A percentile compares a stretch with the other conserved stretches of the same genome.
Conservation (phyloP, 2,888 invertebrate genomes). For the Phania funesta region DNA sequence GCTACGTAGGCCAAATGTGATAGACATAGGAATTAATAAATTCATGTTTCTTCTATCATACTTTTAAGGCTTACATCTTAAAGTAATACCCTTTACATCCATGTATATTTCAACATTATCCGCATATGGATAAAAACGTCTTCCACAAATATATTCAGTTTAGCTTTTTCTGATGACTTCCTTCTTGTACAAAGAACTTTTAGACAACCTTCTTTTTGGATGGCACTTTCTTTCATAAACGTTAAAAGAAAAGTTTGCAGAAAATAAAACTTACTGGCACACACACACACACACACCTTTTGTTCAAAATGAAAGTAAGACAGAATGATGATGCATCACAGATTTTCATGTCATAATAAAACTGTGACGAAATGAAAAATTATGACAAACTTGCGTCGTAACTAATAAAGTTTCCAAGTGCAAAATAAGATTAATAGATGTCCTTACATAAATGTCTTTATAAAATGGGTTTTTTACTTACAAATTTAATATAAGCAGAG, state of each 20-base stretch:
- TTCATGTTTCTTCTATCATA: no score
- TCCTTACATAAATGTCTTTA: background rate
- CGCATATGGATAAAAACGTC: no score
- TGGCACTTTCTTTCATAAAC: background rate
- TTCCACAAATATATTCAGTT: background rate
- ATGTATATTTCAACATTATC: no score
- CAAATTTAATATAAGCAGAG: no score
- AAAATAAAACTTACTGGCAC: background rate
- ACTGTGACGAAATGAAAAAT: slow-evolving; percentile 31
- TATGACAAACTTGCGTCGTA: slow-evolving; percentile 21
- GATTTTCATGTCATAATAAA: slow-evolving; percentile 49
- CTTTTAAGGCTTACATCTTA: no score
- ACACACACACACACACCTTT: background rate
- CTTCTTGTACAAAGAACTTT: background rate
- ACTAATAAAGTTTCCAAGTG: background rate
- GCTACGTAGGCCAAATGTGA: no score
- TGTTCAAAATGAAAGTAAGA: slow-evolving; percentile 3
- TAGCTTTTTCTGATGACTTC: slow-evolving; percentile 12
- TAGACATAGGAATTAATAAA: no score
- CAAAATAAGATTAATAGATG: background rate
- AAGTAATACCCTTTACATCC: no score
- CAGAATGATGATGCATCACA: slow-evolving; percentile 38
- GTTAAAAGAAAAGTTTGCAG: background rate
- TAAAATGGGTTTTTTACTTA: no score
- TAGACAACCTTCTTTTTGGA: background rate